Evolutionary conservation across 2,797 vertebrate genomes (phyloP).

Genomic region (Odontamblyopus lacepedii): DNA sequence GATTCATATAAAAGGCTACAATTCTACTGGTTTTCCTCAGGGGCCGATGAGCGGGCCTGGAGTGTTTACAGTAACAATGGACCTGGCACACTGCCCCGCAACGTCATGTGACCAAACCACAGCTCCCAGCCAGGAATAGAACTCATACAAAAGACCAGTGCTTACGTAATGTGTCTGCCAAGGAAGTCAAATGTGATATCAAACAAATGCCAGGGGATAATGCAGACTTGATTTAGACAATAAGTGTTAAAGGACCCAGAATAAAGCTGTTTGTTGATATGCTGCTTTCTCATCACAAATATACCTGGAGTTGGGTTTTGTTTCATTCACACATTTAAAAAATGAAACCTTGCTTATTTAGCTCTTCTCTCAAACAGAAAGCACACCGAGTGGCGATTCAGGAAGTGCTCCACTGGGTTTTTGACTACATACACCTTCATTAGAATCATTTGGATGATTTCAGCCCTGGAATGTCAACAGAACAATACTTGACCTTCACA

Average conservation of each 20-base stretch:
- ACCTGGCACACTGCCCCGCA: slow-evolving; percentile 59
- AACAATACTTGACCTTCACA: too few relatives aligned
- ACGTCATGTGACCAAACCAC: slow-evolving; percentile 47
- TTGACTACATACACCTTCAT: too few relatives aligned
- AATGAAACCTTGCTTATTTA: too few relatives aligned
- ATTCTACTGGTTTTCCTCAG: slow-evolving; percentile 55
- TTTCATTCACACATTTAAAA: too few relatives aligned
- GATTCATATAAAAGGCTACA: slow-evolving; percentile 61
- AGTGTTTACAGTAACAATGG: slow-evolving; percentile 70
- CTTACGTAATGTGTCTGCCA: not conserved
- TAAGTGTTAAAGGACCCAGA: not conserved
- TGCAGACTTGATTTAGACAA: not conserved
- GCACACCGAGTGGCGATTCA: too few relatives aligned
- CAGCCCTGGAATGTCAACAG: too few relatives aligned
- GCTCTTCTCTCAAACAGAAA: too few relatives aligned
- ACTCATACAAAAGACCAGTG: not conserved
- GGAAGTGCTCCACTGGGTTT: too few relatives aligned
- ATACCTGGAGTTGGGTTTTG: too few relatives aligned
- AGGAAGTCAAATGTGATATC: not conserved
- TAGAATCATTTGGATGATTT: too few relatives aligned
- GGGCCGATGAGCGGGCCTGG: slow-evolving; percentile 42
- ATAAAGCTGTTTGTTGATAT: too few relatives aligned
- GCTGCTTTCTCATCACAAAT: too few relatives aligned
- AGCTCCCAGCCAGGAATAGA: slow-evolving; percentile 8
- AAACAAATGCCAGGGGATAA: not conserved